These are phyloP conservation scores for Psettodes erumei DNA, from an alignment of 2,113 vertebrate species.

Conservation along the genomic window DNA sequence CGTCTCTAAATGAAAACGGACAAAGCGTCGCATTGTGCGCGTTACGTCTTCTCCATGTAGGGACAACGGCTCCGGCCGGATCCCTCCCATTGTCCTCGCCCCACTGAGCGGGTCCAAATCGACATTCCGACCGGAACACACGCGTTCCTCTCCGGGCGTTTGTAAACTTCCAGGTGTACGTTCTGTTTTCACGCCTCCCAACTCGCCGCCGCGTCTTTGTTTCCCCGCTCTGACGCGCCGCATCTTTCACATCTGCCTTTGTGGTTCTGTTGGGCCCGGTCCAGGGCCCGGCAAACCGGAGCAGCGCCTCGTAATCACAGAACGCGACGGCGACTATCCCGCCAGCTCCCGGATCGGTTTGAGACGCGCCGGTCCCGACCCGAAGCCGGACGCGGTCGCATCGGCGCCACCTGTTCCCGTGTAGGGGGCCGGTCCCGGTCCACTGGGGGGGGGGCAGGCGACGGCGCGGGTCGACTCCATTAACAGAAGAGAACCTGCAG, in stretches of 20 bases:
- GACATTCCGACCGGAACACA: conserved; percentile 13
- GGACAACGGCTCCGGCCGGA: conserved; percentile 67
- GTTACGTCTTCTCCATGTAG: conserved; percentile 70
- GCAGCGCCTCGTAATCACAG: neutral
- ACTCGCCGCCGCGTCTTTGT: conserved; percentile 32
- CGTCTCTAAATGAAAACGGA: conserved; percentile 73
- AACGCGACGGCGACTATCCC: no score
- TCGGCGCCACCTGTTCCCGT: no score
- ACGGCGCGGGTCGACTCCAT: no score
- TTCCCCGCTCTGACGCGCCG: conserved; percentile 40
- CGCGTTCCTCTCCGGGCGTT: conserved; percentile 2
- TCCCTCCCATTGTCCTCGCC: conserved; percentile 50
- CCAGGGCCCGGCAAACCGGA: no score
- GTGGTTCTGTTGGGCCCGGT: conserved; percentile 32
- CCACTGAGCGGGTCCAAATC: conserved; percentile 25
- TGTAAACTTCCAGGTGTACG: conserved; percentile 8
- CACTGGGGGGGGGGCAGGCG: no score
- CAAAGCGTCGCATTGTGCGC: conserved; percentile 71
- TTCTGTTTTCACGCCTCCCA: conserved; percentile 29
- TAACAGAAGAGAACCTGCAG: no score
- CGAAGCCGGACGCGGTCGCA: no score
- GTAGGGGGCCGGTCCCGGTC: no score
- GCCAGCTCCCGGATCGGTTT: no score
- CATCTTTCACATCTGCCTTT: conserved; percentile 51
- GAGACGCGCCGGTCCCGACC: no score